These are phyloP conservation scores for Noctuana brunneofusca DNA, from an alignment of 2,888 invertebrate species.

Conservation along the genomic window DNA sequence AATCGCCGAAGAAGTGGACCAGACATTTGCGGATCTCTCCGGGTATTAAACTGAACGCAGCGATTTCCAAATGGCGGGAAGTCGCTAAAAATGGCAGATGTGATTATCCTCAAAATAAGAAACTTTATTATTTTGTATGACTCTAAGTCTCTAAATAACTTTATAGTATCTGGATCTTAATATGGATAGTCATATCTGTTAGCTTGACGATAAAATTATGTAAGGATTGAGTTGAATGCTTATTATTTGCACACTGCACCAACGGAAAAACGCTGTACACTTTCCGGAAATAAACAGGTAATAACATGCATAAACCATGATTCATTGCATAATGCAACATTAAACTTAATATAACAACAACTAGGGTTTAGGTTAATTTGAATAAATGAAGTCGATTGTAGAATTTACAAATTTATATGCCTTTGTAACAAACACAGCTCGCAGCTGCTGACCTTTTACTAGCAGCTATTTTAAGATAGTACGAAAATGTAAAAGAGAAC, in stretches of 20 bases:
- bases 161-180: neutral
- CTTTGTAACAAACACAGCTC: too few relatives aligned
- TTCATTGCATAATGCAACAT: too few relatives aligned
- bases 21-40: constrained; percentile 97
- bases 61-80: constrained; percentile 53
- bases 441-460: too few relatives aligned
- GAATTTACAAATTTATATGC: too few relatives aligned
- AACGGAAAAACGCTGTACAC: neutral
- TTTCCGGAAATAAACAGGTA: too few relatives aligned
- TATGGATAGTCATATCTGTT: constrained; percentile 7
- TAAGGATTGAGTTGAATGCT: neutral
- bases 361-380: too few relatives aligned
- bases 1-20: constrained; percentile 98
- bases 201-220: neutral
- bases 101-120: constrained; percentile 11
- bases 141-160: constrained; percentile 15
- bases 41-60: constrained; percentile 86
- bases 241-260: constrained; percentile 21
- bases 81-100: constrained; percentile 34
- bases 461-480: too few relatives aligned
- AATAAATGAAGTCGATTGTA: too few relatives aligned
- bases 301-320: too few relatives aligned
- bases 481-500: too few relatives aligned
- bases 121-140: constrained; percentile 13
- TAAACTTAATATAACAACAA: too few relatives aligned